phyloP scores from a whole-genome alignment of 2,888 invertebrate species.

The Chrysotoxum bicinctum region DNA sequence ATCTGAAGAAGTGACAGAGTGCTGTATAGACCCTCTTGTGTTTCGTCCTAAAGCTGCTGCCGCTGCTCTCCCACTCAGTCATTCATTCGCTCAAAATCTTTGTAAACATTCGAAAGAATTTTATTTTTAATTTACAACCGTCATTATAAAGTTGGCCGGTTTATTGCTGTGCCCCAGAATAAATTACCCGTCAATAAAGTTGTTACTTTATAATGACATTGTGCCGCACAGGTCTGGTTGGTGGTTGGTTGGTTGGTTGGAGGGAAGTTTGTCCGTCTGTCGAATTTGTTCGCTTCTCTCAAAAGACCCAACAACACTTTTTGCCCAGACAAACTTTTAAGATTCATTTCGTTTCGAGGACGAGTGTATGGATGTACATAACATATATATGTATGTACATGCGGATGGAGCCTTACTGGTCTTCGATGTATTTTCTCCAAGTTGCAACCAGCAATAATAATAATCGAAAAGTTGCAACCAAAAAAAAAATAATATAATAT shows the following conservation, averaged over 20 bases:
- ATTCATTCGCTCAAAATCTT: slow-evolving; percentile 43
- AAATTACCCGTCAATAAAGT: slow-evolving; percentile 81
- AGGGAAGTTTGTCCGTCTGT: slow-evolving; percentile 70
- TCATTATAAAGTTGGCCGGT: slow-evolving; percentile 80
- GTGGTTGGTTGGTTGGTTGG: not conserved
- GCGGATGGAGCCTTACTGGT: slow-evolving; percentile 48
- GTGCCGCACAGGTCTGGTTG: slow-evolving; percentile 45
- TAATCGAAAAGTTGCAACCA: slow-evolving; percentile 25
- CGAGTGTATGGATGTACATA: not conserved
- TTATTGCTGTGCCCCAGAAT: slow-evolving; percentile 80
- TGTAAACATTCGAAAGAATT: slow-evolving; percentile 60
- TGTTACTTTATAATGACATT: slow-evolving; percentile 81
- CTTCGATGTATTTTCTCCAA: slow-evolving; percentile 4
- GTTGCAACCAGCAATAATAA: slow-evolving; percentile 17
- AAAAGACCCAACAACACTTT: slow-evolving; percentile 15
- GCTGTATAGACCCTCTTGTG: not conserved
- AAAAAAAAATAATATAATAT: slow-evolving; percentile 31
- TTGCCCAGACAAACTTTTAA: slow-evolving; percentile 48
- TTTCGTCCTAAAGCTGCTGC: not conserved
- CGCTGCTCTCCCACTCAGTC: not conserved
- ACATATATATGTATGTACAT: no score
- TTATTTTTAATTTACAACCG: slow-evolving; percentile 77
- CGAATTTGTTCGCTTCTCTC: slow-evolving; percentile 14
- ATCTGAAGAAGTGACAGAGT: slow-evolving; percentile 64
- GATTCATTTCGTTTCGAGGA: slow-evolving; percentile 50